Conservation (phyloP, 2,113 vertebrate genomes). For the Gadus chalcogrammus region DNA sequence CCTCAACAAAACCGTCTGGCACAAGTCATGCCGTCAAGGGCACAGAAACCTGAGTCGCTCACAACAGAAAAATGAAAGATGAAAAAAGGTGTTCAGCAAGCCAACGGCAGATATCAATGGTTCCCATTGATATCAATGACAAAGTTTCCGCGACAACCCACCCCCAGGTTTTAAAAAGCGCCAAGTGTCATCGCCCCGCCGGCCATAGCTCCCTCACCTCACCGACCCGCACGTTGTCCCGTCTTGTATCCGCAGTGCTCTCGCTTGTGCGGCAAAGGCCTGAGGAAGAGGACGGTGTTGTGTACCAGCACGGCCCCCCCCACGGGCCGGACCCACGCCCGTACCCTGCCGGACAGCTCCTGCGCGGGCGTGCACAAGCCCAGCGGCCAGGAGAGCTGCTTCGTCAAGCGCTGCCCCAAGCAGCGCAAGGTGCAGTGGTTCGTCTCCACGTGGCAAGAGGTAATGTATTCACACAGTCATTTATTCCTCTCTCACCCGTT, state of each 20-base stretch:
- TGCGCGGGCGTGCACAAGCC: constrained; percentile 74
- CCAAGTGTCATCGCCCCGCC: too few species aligned
- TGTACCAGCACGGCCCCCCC: constrained; percentile 71
- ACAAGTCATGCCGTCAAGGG: too few species aligned
- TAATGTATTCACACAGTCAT: constrained; percentile 33
- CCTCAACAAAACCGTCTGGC: too few species aligned
- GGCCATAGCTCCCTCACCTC: too few species aligned
- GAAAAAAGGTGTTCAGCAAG: too few species aligned
- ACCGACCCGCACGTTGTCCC: not conserved
- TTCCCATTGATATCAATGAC: too few species aligned
- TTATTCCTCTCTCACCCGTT: too few species aligned
- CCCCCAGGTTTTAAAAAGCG: too few species aligned
- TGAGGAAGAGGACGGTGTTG: constrained; percentile 74
- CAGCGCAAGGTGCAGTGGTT: constrained; percentile 83
- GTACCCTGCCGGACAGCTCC: constrained; percentile 63
- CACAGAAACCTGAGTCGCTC: too few species aligned
- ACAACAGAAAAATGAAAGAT: too few species aligned
- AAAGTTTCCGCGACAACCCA: too few species aligned
- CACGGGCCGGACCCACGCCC: constrained; percentile 34
- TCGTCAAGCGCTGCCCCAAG: constrained; percentile 78
- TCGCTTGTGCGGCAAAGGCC: constrained; percentile 80
- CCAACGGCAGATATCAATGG: too few species aligned
- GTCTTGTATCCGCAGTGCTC: constrained; percentile 77
- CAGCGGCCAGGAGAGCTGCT: constrained; percentile 76
- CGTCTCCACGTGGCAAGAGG: constrained; percentile 83